These are phyloP conservation scores for Tachyglossus aculeatus DNA, from an alignment of 2,797 vertebrate species.

Conservation along the genomic window DNA sequence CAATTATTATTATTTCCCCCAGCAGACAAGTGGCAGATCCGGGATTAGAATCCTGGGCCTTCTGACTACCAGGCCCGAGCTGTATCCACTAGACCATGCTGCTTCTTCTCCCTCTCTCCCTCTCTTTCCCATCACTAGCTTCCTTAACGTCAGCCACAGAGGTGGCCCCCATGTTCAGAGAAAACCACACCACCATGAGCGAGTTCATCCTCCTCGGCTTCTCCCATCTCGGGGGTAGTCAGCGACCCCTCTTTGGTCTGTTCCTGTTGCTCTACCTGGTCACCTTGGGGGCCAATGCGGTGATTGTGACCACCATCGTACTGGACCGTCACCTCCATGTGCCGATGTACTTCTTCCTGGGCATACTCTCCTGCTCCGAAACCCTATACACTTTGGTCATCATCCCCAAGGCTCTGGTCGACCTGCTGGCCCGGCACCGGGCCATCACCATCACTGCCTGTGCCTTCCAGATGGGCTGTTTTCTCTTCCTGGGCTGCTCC, in stretches of 20 bases:
- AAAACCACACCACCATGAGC: conserved; percentile 28
- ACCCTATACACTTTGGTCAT: conserved; percentile 70
- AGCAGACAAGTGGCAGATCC: too few species aligned
- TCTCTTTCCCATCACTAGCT: neutral
- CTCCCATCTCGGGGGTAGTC: conserved; percentile 16
- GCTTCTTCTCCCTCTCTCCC: neutral
- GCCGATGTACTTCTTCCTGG: conserved; percentile 62
- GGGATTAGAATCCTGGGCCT: too few species aligned
- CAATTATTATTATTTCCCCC: too few species aligned
- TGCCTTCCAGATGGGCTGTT: conserved; percentile 66
- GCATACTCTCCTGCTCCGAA: conserved; percentile 72
- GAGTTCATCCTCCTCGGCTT: conserved; percentile 48
- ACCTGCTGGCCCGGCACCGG: conserved; percentile 32
- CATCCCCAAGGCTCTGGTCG: conserved; percentile 56
- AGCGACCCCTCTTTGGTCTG: conserved; percentile 22
- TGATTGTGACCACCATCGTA: conserved; percentile 40
- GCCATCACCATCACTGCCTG: conserved; percentile 65
- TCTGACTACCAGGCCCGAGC: too few species aligned
- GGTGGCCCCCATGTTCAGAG: neutral
- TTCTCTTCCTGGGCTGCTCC: conserved; percentile 72
- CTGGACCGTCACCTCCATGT: conserved; percentile 36
- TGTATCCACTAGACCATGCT: too few species aligned
- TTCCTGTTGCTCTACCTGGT: conserved; percentile 52
- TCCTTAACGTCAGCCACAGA: too few species aligned
- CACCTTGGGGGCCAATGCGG: conserved; percentile 41